A percentile compares a stretch with the other conserved stretches of the same genome.
phyloP scores from a whole-genome alignment of 1,140 invertebrate genomes.

The Nixonia krombeini region DNA sequence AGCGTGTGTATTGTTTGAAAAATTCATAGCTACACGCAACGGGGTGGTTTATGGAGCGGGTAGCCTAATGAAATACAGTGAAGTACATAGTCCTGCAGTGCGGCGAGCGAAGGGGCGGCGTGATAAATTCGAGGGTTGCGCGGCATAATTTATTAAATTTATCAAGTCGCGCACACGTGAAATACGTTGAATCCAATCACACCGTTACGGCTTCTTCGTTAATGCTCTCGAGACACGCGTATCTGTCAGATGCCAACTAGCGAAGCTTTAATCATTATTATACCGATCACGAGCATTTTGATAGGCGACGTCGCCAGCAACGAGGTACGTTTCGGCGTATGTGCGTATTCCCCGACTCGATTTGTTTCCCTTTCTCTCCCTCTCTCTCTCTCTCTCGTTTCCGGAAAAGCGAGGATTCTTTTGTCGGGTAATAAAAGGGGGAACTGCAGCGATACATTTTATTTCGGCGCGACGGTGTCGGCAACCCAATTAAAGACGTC shows the following conservation, averaged over 20 bases:
- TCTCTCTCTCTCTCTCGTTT: too few relatives aligned
- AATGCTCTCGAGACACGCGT: constrained; percentile 29
- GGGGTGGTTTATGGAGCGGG: constrained; percentile 25
- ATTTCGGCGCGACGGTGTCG: constrained; percentile 59
- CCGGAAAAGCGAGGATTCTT: constrained; percentile 9
- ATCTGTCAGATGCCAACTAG: too few relatives aligned
- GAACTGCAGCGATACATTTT: constrained; percentile 37
- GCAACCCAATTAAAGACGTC: constrained; percentile 71
- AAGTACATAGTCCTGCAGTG: constrained; percentile 48
- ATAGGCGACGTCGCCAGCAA: too few relatives aligned
- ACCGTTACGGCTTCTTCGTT: constrained; percentile 39
- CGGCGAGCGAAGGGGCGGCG: constrained; percentile 46
- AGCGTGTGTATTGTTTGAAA: constrained; percentile 19
- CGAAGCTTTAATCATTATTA: background rate
- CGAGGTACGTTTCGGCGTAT: too few relatives aligned
- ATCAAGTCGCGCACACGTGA: constrained; percentile 52
- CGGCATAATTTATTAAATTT: constrained; percentile 65
- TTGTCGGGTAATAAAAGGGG: constrained; percentile 9
- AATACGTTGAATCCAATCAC: constrained; percentile 34
- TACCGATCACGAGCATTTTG: too few relatives aligned
- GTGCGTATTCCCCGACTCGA: too few relatives aligned
- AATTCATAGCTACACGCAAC: constrained; percentile 32
- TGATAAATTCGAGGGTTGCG: constrained; percentile 62
- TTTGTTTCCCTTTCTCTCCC: too few relatives aligned
- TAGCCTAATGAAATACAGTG: constrained; percentile 58